Evolutionary conservation across 2,888 invertebrate genomes (phyloP), one percentile per base, ranked within the genome.

Genomic region (Beris chalybata): DNA sequence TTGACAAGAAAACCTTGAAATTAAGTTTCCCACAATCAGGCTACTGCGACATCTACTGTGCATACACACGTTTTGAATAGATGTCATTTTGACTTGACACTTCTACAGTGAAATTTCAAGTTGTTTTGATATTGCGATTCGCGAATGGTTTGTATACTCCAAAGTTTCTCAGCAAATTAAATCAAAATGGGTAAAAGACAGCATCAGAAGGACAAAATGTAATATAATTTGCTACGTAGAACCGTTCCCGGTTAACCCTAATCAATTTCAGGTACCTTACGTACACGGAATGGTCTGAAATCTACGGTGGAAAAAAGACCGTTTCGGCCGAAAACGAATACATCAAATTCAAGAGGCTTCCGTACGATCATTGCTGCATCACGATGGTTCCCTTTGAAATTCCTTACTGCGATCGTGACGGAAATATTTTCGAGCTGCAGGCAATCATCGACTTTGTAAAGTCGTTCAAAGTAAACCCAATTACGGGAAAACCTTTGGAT

Each of bases 141-240:
- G 22, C 22, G 22, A 22, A 22, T 22, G 1, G 3, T 22, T 22
- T 22, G 22, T 22, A 22, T 22, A 22, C 22, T 22, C 22, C 22
- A 3, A 22, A 22, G 22, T 22, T 22, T 22, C 2, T 22, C 22
- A 2, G 22, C 22, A 22, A 3, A 55, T 31, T 31, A 12, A 32
- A 2, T 0, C 29, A 90, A 85, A 77, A 95, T 95, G 95, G 95
- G 95, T 72, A 95, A 95, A 84, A 85, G 92, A 73, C 95, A 95
- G 76, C 95, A 95, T 83, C 95, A 95, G 77, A 95, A 95, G 76
- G 95, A 95, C 83, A 95, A 95, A 87, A 91, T 95, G 93, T 91
- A 83, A 81, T 22, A 3, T 53, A 53, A 12, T 53, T 47, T 48
- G 13, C 7, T 9, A 32, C 4, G 5, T 32, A 48, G 31, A 15